Percentiles rank a stretch among this genome's conserved stretches.
Conservation (phyloP, 2,113 vertebrate genomes). For the Rutilus rutilus region DNA sequence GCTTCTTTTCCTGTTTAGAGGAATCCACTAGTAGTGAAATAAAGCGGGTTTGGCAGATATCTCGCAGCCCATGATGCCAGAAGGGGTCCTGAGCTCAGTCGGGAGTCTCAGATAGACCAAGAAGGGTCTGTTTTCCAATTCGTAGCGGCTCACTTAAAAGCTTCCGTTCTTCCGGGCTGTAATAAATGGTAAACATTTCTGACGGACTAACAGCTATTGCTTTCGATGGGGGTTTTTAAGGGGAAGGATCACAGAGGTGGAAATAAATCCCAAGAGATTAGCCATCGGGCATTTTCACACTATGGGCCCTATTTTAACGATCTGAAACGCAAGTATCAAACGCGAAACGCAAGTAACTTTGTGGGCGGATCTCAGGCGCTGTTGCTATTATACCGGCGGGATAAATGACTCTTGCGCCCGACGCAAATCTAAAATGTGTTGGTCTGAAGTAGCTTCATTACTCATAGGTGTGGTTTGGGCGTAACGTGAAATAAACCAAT, state of each 20-base stretch:
- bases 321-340: too few species aligned
- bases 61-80: slow-evolving; percentile 40
- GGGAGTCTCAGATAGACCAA: background rate
- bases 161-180: background rate
- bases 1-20: slow-evolving; percentile 9
- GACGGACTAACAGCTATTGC: background rate
- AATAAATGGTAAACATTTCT: background rate
- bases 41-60: slow-evolving; percentile 31
- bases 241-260: background rate
- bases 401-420: too few species aligned
- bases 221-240: background rate
- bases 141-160: background rate
- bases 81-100: slow-evolving; percentile 24
- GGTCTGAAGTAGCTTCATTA: too few species aligned
- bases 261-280: background rate
- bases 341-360: too few species aligned
- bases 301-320: too few species aligned
- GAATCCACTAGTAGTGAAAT: slow-evolving; percentile 18
- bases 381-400: too few species aligned
- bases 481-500: too few species aligned
- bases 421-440: too few species aligned
- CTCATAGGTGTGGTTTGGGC: too few species aligned
- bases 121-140: background rate
- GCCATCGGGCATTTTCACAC: background rate
- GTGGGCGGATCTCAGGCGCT: too few species aligned